Conservation (phyloP, 2,888 invertebrate genomes). For the Trisateles emortualis region DNA sequence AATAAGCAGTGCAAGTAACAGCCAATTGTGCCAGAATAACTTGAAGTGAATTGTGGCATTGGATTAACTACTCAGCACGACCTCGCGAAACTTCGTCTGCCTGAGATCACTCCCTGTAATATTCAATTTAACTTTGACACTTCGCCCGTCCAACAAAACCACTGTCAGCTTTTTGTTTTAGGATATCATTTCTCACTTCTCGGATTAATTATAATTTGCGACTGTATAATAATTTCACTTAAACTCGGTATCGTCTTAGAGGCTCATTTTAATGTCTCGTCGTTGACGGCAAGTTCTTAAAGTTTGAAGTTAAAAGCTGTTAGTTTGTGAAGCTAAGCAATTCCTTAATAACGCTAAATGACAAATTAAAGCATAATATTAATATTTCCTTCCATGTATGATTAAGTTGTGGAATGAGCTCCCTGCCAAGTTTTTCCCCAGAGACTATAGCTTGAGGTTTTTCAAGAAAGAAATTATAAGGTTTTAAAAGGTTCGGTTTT, state of each 20-base stretch:
- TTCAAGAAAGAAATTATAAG: too few relatives aligned
- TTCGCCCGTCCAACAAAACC: constrained; percentile 79
- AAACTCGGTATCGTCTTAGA: constrained; percentile 32
- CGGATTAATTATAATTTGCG: constrained; percentile 56
- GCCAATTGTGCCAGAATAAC: constrained; percentile 77
- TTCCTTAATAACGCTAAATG: background rate
- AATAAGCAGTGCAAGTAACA: constrained; percentile 74
- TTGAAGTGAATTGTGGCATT: constrained; percentile 80
- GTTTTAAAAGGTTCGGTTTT: too few relatives aligned
- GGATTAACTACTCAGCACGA: constrained; percentile 83
- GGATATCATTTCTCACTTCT: constrained; percentile 62
- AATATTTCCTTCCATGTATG: too few relatives aligned
- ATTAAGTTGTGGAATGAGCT: too few relatives aligned
- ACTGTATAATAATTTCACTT: constrained; percentile 54
- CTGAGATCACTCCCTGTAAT: constrained; percentile 83
- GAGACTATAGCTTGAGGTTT: too few relatives aligned
- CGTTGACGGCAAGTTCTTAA: constrained; percentile 24
- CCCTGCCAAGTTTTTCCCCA: too few relatives aligned
- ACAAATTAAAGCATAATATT: background rate
- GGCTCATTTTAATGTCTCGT: constrained; percentile 34
- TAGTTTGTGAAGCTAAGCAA: constrained; percentile 10
- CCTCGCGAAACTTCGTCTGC: constrained; percentile 72
- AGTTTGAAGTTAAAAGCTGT: constrained; percentile 5
- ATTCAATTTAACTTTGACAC: constrained; percentile 87
- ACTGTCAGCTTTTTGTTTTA: constrained; percentile 75